These are phyloP conservation scores for Deroplatys truncata DNA, from an alignment of 2,888 invertebrate species.

Conservation along the genomic window DNA sequence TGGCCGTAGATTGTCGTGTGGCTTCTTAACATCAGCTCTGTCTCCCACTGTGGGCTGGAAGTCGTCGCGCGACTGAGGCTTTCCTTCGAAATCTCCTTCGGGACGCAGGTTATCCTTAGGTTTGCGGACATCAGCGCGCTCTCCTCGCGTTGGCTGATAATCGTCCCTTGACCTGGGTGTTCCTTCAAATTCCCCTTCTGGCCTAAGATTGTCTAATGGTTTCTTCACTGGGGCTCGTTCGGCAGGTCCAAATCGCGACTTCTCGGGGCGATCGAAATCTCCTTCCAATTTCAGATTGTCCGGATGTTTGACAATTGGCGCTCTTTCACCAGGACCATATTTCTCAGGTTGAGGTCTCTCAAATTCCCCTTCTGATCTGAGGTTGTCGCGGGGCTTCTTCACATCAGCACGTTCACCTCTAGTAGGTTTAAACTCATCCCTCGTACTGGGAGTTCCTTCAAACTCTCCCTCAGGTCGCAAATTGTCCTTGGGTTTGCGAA, in stretches of 20 bases:
- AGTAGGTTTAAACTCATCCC: slow-evolving; percentile 35
- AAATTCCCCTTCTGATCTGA: slow-evolving; percentile 50
- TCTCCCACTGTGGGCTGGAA: slow-evolving; percentile 42
- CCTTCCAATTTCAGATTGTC: slow-evolving; percentile 41
- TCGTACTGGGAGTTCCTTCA: slow-evolving; percentile 45
- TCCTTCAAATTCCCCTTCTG: slow-evolving; percentile 39
- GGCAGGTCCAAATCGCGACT: slow-evolving; percentile 36
- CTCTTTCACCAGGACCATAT: slow-evolving; percentile 33
- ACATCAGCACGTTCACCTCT: slow-evolving; percentile 35
- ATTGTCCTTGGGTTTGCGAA: slow-evolving; percentile 43
- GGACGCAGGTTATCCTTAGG: slow-evolving; percentile 48
- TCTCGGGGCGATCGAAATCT: slow-evolving; percentile 41
- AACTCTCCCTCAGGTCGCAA: slow-evolving; percentile 56
- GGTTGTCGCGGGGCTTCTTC: slow-evolving; percentile 45
- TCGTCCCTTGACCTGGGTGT: slow-evolving; percentile 11
- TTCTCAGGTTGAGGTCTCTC: slow-evolving; percentile 37
- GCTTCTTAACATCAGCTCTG: slow-evolving; percentile 35
- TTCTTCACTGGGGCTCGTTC: slow-evolving; percentile 33
- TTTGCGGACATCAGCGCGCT: slow-evolving; percentile 29
- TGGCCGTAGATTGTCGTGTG: slow-evolving; percentile 51
- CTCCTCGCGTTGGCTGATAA: slow-evolving; percentile 33
- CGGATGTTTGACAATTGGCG: slow-evolving; percentile 39
- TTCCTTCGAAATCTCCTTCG: slow-evolving; percentile 52
- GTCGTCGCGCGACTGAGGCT: slow-evolving; percentile 17
- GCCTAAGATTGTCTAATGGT: slow-evolving; percentile 45